Evolutionary conservation across 2,888 invertebrate genomes (phyloP).

Genomic region (Heteromyza rotundicornis): DNA sequence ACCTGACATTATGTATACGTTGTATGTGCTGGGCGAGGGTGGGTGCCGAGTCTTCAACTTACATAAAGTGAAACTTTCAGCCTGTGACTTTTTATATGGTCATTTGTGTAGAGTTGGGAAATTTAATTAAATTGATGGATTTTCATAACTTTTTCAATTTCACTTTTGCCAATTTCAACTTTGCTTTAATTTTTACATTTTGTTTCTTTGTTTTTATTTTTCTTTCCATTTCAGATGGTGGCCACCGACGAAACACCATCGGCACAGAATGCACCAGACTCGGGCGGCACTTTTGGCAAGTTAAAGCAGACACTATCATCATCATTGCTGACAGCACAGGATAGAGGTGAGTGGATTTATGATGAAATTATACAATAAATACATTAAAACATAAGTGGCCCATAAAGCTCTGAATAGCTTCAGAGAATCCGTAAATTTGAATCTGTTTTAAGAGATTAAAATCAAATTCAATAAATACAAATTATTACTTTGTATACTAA

Average conservation of each 20-base stretch:
- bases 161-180: not conserved
- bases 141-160: too few relatives aligned
- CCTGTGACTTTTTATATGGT: not conserved
- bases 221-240: constrained; percentile 72
- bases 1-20: too few relatives aligned
- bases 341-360: constrained; percentile 68
- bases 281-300: constrained; percentile 78
- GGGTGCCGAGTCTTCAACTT: too few relatives aligned
- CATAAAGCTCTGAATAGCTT: too few relatives aligned
- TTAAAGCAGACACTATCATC: constrained; percentile 82
- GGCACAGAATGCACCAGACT: constrained; percentile 59
- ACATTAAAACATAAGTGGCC: too few relatives aligned
- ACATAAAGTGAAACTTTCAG: not conserved
- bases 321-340: constrained; percentile 81
- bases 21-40: too few relatives aligned
- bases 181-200: not conserved
- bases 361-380: too few relatives aligned
- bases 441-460: too few relatives aligned
- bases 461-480: too few relatives aligned
- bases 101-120: not conserved
- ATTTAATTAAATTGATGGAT: constrained; percentile 6
- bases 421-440: too few relatives aligned
- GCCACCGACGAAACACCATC: constrained; percentile 76
- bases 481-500: too few relatives aligned
- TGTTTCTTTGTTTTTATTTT: not conserved